A percentile compares a stretch with the other conserved stretches of the same genome.
Evolutionary conservation across 2,797 vertebrate genomes (phyloP).

Genomic region (Chaetophractus vellerosus): DNA sequence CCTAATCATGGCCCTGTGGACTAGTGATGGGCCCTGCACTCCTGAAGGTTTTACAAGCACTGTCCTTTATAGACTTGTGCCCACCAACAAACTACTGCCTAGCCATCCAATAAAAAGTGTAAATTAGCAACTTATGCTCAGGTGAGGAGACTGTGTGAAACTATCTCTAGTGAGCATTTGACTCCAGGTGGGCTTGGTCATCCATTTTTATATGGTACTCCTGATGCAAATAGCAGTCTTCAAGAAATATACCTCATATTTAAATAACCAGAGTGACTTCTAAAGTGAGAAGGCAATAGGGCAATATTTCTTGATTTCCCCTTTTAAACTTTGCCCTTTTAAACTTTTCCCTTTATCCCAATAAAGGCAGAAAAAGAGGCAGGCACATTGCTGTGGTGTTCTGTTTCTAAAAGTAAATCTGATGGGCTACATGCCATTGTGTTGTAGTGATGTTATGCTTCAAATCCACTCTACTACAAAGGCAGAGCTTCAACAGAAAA

Average conservation of each 20-base stretch:
- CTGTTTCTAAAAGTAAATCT: background rate
- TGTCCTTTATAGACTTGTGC: too few relatives aligned
- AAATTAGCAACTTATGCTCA: background rate
- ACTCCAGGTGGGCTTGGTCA: accelerated
- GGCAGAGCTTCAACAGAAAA: accelerated
- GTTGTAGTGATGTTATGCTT: accelerated
- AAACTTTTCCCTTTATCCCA: background rate
- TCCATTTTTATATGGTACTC: background rate
- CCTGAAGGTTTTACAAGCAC: too few relatives aligned
- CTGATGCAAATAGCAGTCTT: background rate
- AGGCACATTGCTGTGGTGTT: accelerated
- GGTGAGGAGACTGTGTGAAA: too few relatives aligned
- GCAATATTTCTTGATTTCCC: background rate
- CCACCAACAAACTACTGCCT: too few relatives aligned
- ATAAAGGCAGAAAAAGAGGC: background rate
- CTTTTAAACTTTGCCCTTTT: background rate
- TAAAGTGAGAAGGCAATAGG: background rate
- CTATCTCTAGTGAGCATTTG: accelerated
- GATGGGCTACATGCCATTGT: accelerated
- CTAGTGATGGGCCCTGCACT: too few relatives aligned
- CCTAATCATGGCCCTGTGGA: too few relatives aligned
- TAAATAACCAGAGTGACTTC: background rate
- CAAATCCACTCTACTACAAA: accelerated
- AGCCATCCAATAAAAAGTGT: too few relatives aligned
- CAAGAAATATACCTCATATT: background rate